phyloP scores from a whole-genome alignment of 64 coral and sea anemone genomes.

The Dendrophyllia cribrosa region DNA sequence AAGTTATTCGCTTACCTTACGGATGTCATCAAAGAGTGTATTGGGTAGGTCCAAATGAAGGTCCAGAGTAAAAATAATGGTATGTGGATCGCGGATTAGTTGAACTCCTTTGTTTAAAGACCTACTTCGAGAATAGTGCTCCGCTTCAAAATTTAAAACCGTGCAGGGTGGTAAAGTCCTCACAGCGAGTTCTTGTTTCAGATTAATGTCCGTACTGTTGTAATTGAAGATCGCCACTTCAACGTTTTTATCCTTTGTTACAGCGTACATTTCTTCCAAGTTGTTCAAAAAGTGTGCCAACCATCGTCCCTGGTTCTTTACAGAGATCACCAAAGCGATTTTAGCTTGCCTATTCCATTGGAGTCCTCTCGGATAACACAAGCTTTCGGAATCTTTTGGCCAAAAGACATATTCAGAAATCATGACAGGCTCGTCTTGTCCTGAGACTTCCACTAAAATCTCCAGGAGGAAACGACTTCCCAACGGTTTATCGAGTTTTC shows the following conservation, averaged over 20 bases:
- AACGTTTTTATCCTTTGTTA: slow-evolving; percentile 71
- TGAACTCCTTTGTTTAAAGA: slow-evolving; percentile 77
- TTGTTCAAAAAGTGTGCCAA: slow-evolving; percentile 71
- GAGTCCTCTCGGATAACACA: slow-evolving; percentile 71
- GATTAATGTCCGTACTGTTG: slow-evolving; percentile 79
- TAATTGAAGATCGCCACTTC: slow-evolving; percentile 81
- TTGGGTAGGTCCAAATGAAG: slow-evolving; percentile 88
- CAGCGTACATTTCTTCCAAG: slow-evolving; percentile 66
- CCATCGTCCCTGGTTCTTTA: slow-evolving; percentile 70
- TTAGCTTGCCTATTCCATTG: slow-evolving; percentile 85
- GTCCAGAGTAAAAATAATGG: slow-evolving; percentile 88
- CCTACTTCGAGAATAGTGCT: slow-evolving; percentile 54
- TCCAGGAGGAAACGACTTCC: slow-evolving; percentile 76
- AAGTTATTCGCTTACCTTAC: slow-evolving; percentile 65
- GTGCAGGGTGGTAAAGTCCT: slow-evolving; percentile 62
- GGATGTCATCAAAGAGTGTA: slow-evolving; percentile 74
- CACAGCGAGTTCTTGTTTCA: slow-evolving; percentile 39
- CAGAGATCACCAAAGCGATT: slow-evolving; percentile 67
- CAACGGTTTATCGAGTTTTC: slow-evolving; percentile 56
- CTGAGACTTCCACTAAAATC: slow-evolving; percentile 55
- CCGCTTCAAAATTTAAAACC: slow-evolving; percentile 27
- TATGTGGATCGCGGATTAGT: slow-evolving; percentile 66
- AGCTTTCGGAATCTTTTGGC: neutral
- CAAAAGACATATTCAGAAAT: slow-evolving; percentile 72
- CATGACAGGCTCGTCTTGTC: slow-evolving; percentile 20